These are phyloP conservation scores for Drosophila cognata DNA, from an alignment of 2,888 invertebrate genomes.

Conservation along the genomic window DNA sequence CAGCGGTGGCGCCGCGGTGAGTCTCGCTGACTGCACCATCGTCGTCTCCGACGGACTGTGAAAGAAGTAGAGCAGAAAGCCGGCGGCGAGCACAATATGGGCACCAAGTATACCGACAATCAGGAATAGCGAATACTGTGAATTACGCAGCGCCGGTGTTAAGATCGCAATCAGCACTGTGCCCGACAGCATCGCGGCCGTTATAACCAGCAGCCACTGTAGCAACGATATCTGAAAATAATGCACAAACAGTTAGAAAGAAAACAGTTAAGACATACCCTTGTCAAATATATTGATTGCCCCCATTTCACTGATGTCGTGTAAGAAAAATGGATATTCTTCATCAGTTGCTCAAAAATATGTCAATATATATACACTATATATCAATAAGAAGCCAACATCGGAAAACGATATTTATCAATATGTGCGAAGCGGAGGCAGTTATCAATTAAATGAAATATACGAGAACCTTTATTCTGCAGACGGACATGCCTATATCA, in stretches of 20 bases:
- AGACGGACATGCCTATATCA: not conserved
- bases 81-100: constrained; percentile 93
- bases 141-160: constrained; percentile 90
- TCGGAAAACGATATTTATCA: not conserved
- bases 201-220: constrained; percentile 94
- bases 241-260: not conserved
- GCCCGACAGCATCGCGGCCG: constrained; percentile 94
- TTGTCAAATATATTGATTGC: no score
- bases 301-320: no score
- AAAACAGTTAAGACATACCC: not conserved
- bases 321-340: not conserved
- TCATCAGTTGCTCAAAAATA: not conserved
- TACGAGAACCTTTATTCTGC: not conserved
- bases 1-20: constrained; percentile 4
- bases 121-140: constrained; percentile 88
- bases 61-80: constrained; percentile 94
- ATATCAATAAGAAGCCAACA: not conserved
- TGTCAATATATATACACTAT: not conserved
- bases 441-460: not conserved
- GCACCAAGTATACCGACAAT: constrained; percentile 89
- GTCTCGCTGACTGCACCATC: not conserved
- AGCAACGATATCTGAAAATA: constrained; percentile 87
- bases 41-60: constrained; percentile 84
- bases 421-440: not conserved
- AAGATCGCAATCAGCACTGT: constrained; percentile 93